These are phyloP conservation scores for Lycia hirtaria DNA, from an alignment of 2,888 invertebrate species.

Conservation along the genomic window DNA sequence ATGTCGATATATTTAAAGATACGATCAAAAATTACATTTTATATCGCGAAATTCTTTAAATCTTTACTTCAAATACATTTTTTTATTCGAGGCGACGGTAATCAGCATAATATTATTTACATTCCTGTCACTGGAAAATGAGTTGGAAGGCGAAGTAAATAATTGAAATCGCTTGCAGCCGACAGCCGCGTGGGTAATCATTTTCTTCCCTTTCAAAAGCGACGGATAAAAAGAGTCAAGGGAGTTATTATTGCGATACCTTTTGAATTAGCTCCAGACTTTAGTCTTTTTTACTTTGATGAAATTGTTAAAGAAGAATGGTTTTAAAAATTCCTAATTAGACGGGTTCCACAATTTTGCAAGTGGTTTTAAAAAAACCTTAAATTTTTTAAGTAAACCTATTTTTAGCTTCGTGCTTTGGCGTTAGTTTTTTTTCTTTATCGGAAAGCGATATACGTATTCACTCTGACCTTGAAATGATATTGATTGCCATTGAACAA, in stretches of 20 bases:
- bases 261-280: slow-evolving; percentile 11
- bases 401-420: too few species aligned
- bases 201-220: slow-evolving; percentile 28
- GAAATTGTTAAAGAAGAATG: background rate
- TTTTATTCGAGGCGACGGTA: slow-evolving; percentile 15
- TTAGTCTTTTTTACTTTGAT: background rate
- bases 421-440: too few species aligned
- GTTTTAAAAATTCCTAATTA: background rate
- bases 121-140: slow-evolving; percentile 24
- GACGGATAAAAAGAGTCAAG: slow-evolving; percentile 8
- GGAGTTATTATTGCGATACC: slow-evolving; percentile 17
- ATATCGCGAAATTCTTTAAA: background rate
- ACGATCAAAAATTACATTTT: background rate
- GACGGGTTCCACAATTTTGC: too few species aligned
- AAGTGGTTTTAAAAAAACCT: too few species aligned
- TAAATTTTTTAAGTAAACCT: too few species aligned
- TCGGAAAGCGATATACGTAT: too few species aligned
- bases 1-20: background rate
- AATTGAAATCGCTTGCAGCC: slow-evolving; percentile 26
- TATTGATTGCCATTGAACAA: too few species aligned
- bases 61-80: background rate
- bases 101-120: slow-evolving; percentile 35
- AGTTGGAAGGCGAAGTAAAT: slow-evolving; percentile 18
- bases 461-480: too few species aligned
- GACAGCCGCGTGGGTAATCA: slow-evolving; percentile 25